A percentile compares a stretch with the other conserved stretches of the same genome.
phyloP scores from a whole-genome alignment of 2,113 vertebrate species.

The Pitta sordida region DNA sequence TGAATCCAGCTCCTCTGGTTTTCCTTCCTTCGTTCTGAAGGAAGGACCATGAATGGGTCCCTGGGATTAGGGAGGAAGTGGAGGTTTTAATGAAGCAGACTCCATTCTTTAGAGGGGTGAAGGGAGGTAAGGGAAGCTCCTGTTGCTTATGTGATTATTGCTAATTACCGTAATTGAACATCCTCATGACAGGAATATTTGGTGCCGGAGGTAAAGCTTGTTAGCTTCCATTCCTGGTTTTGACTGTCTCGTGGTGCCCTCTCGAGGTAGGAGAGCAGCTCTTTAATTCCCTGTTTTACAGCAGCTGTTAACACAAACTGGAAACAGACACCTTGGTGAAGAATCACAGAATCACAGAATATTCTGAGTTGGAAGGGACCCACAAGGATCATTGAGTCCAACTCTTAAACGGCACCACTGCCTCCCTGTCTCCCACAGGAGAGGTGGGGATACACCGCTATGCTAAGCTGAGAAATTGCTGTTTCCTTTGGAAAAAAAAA shows the following conservation, averaged over 20 bases:
- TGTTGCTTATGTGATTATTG: conserved; percentile 55
- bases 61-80: conserved; percentile 18
- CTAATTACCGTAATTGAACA: conserved; percentile 44
- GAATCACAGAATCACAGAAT: no score
- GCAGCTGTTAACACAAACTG: not conserved
- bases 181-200: conserved; percentile 30
- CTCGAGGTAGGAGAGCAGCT: conserved; percentile 35
- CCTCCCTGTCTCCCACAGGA: no score
- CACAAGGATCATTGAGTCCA: no score
- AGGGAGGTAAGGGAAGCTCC: conserved; percentile 25
- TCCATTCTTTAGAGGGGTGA: conserved; percentile 16
- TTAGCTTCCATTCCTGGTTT: not conserved
- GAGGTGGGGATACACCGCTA: no score
- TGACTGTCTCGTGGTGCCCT: conserved; percentile 52
- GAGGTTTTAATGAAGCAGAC: conserved; percentile 24
- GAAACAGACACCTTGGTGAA: not conserved
- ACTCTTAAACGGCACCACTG: no score
- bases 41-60: not conserved
- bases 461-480: not conserved
- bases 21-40: not conserved
- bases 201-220: conserved; percentile 7
- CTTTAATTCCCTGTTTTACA: rapidly evolving
- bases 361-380: no score
- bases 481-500: not conserved
- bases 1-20: not conserved